Evolutionary conservation across 2,888 invertebrate species (phyloP).

Genomic region (Aporophyla nigra): DNA sequence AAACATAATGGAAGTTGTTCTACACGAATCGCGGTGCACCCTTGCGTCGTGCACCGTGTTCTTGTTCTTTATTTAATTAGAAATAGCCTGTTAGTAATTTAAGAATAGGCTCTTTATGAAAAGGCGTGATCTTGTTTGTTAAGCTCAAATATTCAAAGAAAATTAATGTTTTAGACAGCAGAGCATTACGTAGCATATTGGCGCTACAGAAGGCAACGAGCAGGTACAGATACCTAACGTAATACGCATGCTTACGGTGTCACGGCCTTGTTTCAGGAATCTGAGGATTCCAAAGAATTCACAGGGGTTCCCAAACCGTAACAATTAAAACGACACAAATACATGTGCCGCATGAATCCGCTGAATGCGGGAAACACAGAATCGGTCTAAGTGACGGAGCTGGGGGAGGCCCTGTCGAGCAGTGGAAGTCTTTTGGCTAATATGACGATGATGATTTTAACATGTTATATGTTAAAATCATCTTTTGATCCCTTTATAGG

Average conservation of each 20-base stretch:
- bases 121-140: not conserved
- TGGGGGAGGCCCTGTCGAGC: too few species aligned
- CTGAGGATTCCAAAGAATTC: not conserved
- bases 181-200: too few species aligned
- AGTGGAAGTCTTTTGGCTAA: too few species aligned
- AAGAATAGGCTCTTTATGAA: too few species aligned
- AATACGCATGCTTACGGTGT: slow-evolving; percentile 18
- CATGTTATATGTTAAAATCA: too few species aligned
- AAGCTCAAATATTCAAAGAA: not conserved
- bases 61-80: too few species aligned
- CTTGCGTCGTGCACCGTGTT: too few species aligned
- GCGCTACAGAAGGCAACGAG: not conserved
- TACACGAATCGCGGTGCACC: too few species aligned
- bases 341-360: not conserved
- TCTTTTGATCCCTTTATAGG: not conserved
- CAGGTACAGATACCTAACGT: not conserved
- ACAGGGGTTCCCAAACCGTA: slow-evolving; percentile 3
- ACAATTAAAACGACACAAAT: slow-evolving; percentile 14
- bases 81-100: too few species aligned
- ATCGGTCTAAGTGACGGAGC: too few species aligned
- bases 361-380: too few species aligned
- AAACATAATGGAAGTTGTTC: too few species aligned
- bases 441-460: not conserved
- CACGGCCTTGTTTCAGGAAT: not conserved
- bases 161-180: not conserved